Evolutionary conservation across 2,113 vertebrate genomes (phyloP), one percentile per base, ranked within the genome.

Genomic region (Hassar affinis): DNA sequence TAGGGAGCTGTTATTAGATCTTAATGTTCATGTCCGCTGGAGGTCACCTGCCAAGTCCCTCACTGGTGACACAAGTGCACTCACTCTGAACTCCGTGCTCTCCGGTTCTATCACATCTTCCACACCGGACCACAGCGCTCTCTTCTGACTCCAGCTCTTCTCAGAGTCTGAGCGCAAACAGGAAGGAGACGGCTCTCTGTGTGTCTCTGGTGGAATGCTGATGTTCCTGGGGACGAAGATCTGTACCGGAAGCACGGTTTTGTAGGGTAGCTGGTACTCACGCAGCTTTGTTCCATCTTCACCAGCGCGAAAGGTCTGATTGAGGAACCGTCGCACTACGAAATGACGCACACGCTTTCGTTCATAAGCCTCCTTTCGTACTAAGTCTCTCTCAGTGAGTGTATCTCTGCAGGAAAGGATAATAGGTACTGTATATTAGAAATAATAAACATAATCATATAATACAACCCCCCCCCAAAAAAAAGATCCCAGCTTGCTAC

Each of bases 261-360:
- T 87, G 80, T 89, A 81, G 1, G 91, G 92, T 1, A 92, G 88
- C 71, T 68, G 89, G 81, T 94, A 90, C 79, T 90, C 82, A 17
- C 56, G 69, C 87, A 88, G 86, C 57, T 61, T 85, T 71, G 84
- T 42, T 18, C 85, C 85, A 35, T 86, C 79, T 54, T 82, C 90
- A 54, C 91, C 91, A 84, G 93, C 88, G 69, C 49, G 82, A 69
- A 93, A 81, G 6, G 42, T 93, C 88, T 93, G 90, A 84, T 88
- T 82, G 54, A 85, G 91, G 78, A 66, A 87, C 81, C 91, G 90
- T 79, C 90, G 85, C 2, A 92, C 89, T 71, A 90, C 80, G 47
- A 93, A 91, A 86, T 92, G 90, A 78, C 66, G 87, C 88, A 90
- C 91, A 87, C 91, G 92, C 71, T 92, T 91, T 83, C 89, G 89